Conservation (phyloP, 2,113 vertebrate genomes). For the Pterocles gutturalis region DNA sequence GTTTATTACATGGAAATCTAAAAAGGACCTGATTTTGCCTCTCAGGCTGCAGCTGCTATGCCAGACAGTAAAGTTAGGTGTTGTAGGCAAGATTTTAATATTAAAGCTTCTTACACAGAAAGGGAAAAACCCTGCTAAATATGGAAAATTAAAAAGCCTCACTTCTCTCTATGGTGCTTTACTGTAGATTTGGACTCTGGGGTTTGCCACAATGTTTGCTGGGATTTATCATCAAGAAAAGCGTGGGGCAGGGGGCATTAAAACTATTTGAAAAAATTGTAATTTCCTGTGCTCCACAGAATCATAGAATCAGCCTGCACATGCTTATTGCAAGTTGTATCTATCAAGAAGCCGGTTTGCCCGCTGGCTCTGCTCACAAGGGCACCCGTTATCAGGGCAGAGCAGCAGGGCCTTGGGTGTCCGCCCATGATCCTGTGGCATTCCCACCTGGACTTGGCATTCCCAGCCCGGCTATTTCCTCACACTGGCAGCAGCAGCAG, state of each 20-base stretch:
- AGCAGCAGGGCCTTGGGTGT: not conserved
- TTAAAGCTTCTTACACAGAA: not conserved
- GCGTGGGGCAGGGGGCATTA: not conserved
- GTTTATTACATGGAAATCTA: constrained; percentile 7
- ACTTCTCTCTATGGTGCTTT: not conserved
- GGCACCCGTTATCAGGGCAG: not conserved
- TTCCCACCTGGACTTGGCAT: not conserved
- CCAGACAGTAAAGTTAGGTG: constrained; percentile 9
- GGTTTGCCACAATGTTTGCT: not conserved
- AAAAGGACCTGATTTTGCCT: constrained; percentile 16
- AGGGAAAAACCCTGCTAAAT: not conserved
- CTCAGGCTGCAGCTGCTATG: constrained; percentile 6
- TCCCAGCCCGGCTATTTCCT: not conserved
- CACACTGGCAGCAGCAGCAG: not conserved
- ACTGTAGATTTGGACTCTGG: not conserved
- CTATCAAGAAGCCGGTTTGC: not conserved
- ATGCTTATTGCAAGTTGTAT: not conserved
- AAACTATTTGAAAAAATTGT: not conserved
- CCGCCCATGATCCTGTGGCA: fast-evolving
- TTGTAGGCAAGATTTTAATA: not conserved
- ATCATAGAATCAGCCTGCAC: not conserved
- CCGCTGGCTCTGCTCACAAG: fast-evolving
- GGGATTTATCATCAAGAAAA: not conserved
- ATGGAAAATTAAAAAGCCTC: not conserved
- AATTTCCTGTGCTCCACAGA: not conserved